Percentiles rank a stretch among this genome's conserved stretches.
Conservation (phyloP, 2,113 vertebrate genomes). For the Solea solea region DNA sequence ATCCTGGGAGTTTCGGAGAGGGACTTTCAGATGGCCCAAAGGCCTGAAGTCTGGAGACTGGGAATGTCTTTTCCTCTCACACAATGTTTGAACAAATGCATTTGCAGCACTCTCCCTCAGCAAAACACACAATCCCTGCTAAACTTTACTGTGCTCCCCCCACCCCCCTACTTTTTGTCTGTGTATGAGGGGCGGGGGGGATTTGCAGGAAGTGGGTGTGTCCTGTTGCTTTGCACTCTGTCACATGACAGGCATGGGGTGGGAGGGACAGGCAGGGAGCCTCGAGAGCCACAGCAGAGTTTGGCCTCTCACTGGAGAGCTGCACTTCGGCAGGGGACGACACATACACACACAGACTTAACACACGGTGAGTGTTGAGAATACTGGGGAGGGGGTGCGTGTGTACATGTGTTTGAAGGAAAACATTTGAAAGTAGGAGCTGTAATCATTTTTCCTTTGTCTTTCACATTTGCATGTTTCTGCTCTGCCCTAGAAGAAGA, state of each 20-base stretch:
- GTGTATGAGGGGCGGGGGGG: not conserved
- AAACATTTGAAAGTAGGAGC: slow-evolving; percentile 7
- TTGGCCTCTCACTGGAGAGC: slow-evolving; percentile 69
- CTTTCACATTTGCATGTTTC: slow-evolving; percentile 1
- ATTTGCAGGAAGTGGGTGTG: slow-evolving; percentile 70
- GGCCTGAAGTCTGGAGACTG: slow-evolving; percentile 6
- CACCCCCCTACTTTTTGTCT: not conserved
- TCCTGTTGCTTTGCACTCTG: slow-evolving; percentile 47
- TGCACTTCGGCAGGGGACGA: slow-evolving; percentile 63
- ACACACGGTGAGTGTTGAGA: slow-evolving; percentile 71
- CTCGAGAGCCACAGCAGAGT: slow-evolving; percentile 64
- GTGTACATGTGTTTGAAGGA: slow-evolving; percentile 14
- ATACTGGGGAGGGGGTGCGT: slow-evolving; percentile 24
- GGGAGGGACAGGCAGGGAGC: slow-evolving; percentile 60
- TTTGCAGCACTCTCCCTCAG: not conserved
- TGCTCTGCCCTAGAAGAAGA: slow-evolving; percentile 9
- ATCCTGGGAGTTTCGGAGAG: slow-evolving; percentile 9
- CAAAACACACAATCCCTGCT: not conserved
- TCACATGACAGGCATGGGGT: slow-evolving; percentile 70
- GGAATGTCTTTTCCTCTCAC: no score
- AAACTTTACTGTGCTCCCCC: slow-evolving; percentile 1
- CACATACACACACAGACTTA: slow-evolving; percentile 51
- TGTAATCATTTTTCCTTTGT: not conserved
- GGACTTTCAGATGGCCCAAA: slow-evolving; percentile 17
- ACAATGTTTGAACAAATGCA: not conserved